Conservation (phyloP, 2,113 vertebrate genomes). For the Collichthys lucidus region DNA sequence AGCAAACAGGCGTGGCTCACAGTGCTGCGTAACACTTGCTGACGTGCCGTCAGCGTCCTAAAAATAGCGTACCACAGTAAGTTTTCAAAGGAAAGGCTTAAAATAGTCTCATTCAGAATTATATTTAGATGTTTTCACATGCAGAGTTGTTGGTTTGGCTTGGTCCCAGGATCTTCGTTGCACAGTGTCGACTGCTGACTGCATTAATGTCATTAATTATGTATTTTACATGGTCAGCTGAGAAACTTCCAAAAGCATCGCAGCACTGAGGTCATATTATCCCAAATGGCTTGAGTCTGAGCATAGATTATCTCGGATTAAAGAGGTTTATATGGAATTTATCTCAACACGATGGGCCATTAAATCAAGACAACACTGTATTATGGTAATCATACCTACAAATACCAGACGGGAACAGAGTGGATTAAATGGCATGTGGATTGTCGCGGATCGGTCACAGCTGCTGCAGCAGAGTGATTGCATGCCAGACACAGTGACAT, state of each 20-base stretch:
- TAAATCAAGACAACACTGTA: slow-evolving; percentile 28
- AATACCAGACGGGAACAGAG: not conserved
- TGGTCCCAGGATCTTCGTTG: slow-evolving; percentile 37
- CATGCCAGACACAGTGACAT: slow-evolving; percentile 1
- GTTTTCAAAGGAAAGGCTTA: slow-evolving; percentile 27
- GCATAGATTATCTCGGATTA: slow-evolving; percentile 1
- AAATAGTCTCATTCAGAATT: slow-evolving; percentile 1
- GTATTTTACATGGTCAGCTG: not conserved
- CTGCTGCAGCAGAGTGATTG: slow-evolving; percentile 1
- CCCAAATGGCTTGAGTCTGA: slow-evolving; percentile 3
- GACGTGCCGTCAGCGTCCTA: not conserved
- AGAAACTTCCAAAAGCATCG: not conserved
- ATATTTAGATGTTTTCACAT: slow-evolving; percentile 6
- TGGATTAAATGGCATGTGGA: slow-evolving; percentile 30
- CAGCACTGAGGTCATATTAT: slow-evolving; percentile 9
- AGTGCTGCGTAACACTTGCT: slow-evolving; percentile 36
- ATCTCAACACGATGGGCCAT: not conserved
- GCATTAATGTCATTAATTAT: not conserved
- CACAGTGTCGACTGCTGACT: slow-evolving; percentile 37
- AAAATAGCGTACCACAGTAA: slow-evolving; percentile 28
- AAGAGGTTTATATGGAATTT: not conserved
- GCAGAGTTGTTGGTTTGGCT: slow-evolving; percentile 42
- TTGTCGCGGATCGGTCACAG: slow-evolving; percentile 39
- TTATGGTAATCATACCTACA: slow-evolving; percentile 17
- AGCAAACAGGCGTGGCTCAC: slow-evolving; percentile 30